Percentiles rank a stretch among this genome's conserved stretches.
phyloP scores from a whole-genome alignment of 2,888 invertebrate genomes.

The Agrotis puta region DNA sequence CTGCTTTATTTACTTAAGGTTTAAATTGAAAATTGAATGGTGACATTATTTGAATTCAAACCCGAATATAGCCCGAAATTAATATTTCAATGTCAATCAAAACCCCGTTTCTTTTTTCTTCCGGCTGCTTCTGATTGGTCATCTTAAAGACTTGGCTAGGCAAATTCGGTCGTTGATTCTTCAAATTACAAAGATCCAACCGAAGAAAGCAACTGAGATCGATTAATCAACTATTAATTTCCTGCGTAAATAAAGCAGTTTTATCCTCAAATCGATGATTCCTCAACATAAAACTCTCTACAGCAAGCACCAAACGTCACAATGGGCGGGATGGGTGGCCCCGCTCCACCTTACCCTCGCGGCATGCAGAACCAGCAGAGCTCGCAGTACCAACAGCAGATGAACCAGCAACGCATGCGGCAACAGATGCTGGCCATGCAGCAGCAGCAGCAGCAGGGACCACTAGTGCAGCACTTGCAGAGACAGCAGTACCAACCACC shows the following conservation, averaged over 20 bases:
- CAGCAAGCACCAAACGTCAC: slow-evolving; percentile 95
- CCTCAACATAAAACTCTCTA: background rate
- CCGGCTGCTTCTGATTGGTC: no score
- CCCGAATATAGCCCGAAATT: background rate
- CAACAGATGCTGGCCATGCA: slow-evolving; percentile 94
- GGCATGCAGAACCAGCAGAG: slow-evolving; percentile 90
- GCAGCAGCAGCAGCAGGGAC: slow-evolving; percentile 91
- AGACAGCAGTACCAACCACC: slow-evolving; percentile 88
- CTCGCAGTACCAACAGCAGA: slow-evolving; percentile 92
- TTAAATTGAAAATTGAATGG: background rate
- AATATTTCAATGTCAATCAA: no score
- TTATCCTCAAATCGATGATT: background rate
- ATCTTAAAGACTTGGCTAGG: no score
- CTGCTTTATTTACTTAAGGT: background rate
- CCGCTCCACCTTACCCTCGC: slow-evolving; percentile 95
- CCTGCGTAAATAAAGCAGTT: no score
- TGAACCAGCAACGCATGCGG: slow-evolving; percentile 91
- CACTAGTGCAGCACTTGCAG: slow-evolving; percentile 88
- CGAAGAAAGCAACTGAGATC: no score
- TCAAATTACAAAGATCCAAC: no score
- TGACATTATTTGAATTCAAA: no score
- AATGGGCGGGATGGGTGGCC: slow-evolving; percentile 95
- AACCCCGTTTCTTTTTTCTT: no score
- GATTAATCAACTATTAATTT: no score
- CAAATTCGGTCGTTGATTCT: no score